Evolutionary conservation across 2,113 vertebrate species (phyloP), one percentile per base, ranked within the genome.

Genomic region (Lanius collurio): DNA sequence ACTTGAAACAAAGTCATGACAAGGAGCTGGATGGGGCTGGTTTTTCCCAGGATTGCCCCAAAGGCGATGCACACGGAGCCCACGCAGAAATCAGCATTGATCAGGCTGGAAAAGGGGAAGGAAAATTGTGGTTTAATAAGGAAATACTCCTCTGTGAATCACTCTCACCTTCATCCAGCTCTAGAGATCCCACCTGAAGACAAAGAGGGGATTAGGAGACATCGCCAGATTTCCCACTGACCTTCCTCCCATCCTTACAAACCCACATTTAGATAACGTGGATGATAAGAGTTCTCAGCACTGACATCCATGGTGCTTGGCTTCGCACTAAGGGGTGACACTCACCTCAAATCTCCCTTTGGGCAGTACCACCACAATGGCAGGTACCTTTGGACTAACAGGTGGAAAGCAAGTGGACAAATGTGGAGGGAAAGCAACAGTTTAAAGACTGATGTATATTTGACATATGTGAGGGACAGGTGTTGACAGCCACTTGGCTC

Each of bases 81-180:
- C 82, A 99, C 99, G 10, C 99, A 99, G 98, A 99, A 99, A 96
- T 99, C 99, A 5, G 99, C 99, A 5, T 99, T 99, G 95, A 99
- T 99, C 95, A 99, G 89, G 96, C 99, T 99, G 95, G 21, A 84
- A 91, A 65, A 79, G n/a, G 35, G 28, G 65, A 68, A 44, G 64
- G 23, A 52, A 56, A 87, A 53, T 14, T 17, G 27, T 71, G 27
- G 17, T 75, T 96, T 84, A 89, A 35, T 79, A 46, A 71, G 35
- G 47, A 86, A 52, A 84, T 69, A 24, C 7, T 86, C 30, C 47
- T 76, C 44, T 23, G 6, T 49, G 81, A 68, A 56, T 22, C 24
- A 60, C 24, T 27, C 16, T 67, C 27, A 53, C 30, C 27, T 42
- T 77, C 8, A 6, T 56, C 28, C 31, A 46, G 24, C 42, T 62